Percentiles rank a stretch among this genome's conserved stretches.
These are phyloP conservation scores for Pyxicephalus adspersus DNA, from an alignment of 2,113 vertebrate species.

Conservation along the genomic window DNA sequence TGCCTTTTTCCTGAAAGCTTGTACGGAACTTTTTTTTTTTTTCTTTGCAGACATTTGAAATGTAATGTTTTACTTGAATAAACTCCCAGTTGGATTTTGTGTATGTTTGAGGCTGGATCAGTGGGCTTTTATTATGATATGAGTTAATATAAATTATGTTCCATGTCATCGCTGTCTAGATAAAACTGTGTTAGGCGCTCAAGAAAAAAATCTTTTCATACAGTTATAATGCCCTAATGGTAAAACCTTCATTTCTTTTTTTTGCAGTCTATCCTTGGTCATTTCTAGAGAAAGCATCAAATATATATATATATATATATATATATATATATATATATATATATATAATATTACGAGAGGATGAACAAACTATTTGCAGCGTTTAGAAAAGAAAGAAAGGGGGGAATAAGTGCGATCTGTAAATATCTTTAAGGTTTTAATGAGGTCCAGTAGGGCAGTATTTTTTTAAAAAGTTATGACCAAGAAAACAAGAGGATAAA, in stretches of 20 bases:
- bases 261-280: not conserved
- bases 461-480: too few relatives aligned
- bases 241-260: not conserved
- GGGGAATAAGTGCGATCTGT: too few relatives aligned
- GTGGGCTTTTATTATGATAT: conserved; percentile 9
- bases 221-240: too few relatives aligned
- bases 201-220: not conserved
- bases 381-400: too few relatives aligned
- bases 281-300: too few relatives aligned
- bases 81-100: conserved; percentile 2
- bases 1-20: not conserved
- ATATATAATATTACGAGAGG: too few relatives aligned
- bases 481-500: too few relatives aligned
- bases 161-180: conserved; percentile 1
- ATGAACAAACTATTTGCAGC: too few relatives aligned
- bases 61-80: conserved; percentile 37
- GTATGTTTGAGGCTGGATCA: conserved; percentile 3
- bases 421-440: too few relatives aligned
- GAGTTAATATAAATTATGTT: conserved; percentile 27
- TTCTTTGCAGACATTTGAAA: conserved; percentile 13
- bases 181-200: not conserved
- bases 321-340: too few relatives aligned
- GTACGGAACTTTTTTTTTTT: conserved; percentile 17
- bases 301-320: too few relatives aligned
- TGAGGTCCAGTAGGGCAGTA: too few relatives aligned